Percentiles rank a stretch among this genome's conserved stretches.
Conservation (phyloP, 30 jellyfish, hydroid and myxozoan species). For the Sanderia malayensis region DNA sequence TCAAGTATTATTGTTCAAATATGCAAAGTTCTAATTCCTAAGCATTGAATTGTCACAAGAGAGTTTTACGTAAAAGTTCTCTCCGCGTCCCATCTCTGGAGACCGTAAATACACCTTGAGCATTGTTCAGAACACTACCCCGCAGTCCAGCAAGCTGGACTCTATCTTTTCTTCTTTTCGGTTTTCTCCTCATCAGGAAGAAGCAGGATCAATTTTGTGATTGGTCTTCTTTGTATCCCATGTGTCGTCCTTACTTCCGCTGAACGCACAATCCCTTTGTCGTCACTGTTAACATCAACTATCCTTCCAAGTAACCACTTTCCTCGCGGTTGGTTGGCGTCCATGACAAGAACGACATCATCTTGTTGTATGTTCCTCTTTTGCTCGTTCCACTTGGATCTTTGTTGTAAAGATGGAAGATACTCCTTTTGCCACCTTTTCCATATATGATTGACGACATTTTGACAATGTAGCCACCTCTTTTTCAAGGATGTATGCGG, state of each 20-base stretch:
- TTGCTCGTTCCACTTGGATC: slow-evolving; percentile 26
- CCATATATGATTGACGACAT: slow-evolving; percentile 28
- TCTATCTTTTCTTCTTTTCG: too few relatives aligned
- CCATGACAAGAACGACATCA: slow-evolving; percentile 32
- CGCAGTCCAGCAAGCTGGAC: slow-evolving; percentile 52
- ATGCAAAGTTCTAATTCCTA: too few relatives aligned
- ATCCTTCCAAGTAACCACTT: slow-evolving; percentile 29
- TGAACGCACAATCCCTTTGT: slow-evolving; percentile 12
- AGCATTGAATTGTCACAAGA: too few relatives aligned
- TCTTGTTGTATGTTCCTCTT: slow-evolving; percentile 7
- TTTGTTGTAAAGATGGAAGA: slow-evolving; percentile 14
- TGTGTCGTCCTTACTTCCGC: background rate
- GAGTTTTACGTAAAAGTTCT: too few relatives aligned
- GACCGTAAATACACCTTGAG: too few relatives aligned
- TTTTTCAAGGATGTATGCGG: slow-evolving; percentile 24
- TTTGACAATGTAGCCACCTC: slow-evolving; percentile 41
- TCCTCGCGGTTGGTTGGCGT: slow-evolving; percentile 13
- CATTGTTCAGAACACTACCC: too few relatives aligned
- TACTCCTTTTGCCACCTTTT: slow-evolving; percentile 34
- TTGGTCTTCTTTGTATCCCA: background rate
- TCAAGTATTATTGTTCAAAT: too few relatives aligned
- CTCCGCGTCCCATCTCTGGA: too few relatives aligned
- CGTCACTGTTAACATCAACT: slow-evolving; percentile 9
- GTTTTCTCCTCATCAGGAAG: slow-evolving; percentile 29
- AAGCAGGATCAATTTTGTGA: background rate